Evolutionary conservation across 1,140 invertebrate genomes (phyloP).

Genomic region (Drosophila punjabiensis): DNA sequence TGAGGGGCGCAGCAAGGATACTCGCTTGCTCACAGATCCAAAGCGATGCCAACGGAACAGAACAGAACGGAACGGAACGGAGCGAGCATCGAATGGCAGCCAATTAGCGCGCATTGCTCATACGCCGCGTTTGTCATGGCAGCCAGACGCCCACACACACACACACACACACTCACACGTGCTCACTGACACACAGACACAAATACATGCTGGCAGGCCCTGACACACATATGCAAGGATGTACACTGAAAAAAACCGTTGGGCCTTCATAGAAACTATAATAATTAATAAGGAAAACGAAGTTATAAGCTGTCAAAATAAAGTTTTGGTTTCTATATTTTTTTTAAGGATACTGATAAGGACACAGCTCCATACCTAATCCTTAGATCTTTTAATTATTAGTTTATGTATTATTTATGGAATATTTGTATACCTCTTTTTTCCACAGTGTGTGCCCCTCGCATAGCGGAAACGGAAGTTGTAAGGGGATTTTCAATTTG

Average conservation of each 20-base stretch:
- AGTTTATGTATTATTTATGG: background rate
- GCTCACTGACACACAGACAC: background rate
- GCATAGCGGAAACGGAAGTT: conserved; percentile 80
- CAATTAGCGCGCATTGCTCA: conserved; percentile 83
- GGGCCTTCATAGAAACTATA: too few relatives aligned
- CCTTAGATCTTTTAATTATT: background rate
- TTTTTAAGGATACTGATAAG: background rate
- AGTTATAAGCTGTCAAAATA: background rate
- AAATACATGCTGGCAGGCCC: background rate
- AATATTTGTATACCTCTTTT: background rate
- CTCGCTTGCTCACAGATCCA: conserved; percentile 39
- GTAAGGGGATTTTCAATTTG: conserved; percentile 84
- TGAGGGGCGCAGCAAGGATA: conserved; percentile 23
- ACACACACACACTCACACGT: conserved; percentile 12
- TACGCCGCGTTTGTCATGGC: conserved; percentile 81
- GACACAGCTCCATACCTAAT: background rate
- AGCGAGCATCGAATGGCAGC: conserved; percentile 68
- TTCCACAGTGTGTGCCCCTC: conserved; percentile 30
- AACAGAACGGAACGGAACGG: conserved; percentile 40
- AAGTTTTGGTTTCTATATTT: background rate
- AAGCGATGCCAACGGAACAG: conserved; percentile 49
- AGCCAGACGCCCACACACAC: conserved; percentile 38
- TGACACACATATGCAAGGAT: conserved; percentile 28
- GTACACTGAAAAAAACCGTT: too few relatives aligned
- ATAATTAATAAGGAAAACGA: background rate